Evolutionary conservation across 37 sponge, comb jelly and placozoan genomes (phyloP), one percentile per base, ranked within the genome.

Genomic region (Geodia barretti): DNA sequence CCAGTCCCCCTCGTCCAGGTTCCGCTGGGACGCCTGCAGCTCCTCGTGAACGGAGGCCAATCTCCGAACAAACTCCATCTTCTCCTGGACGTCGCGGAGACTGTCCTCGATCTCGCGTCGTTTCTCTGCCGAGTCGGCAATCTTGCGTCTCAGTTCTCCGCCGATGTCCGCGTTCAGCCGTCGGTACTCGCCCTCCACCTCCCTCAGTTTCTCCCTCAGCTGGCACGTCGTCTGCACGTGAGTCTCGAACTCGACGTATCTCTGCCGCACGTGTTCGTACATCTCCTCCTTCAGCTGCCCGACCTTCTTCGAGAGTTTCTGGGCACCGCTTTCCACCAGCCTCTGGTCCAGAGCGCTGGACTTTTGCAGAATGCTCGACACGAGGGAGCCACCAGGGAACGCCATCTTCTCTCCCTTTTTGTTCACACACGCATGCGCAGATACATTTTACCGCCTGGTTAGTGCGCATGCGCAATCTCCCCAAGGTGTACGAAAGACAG

Each of bases 401-500:
- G 86, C 86, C 85, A 84, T 84, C 69, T 77, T 68, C 21, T 47
- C 14, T 14, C n/a, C n/a, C n/a, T n/a, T n/a, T n/a, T n/a, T n/a
- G n/a, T n/a, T n/a, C n/a, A n/a, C n/a, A n/a, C n/a, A n/a, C n/a
- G n/a, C n/a, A n/a, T n/a, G n/a, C n/a, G n/a, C n/a, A n/a, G n/a
- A n/a, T n/a, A n/a, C n/a, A n/a, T n/a, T n/a, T n/a, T n/a, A n/a
- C n/a, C n/a, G n/a, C n/a, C n/a, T n/a, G n/a, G n/a, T n/a, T n/a
- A n/a, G n/a, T n/a, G n/a, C n/a, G n/a, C n/a, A n/a, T n/a, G n/a
- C n/a, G n/a, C n/a, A n/a, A n/a, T n/a, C n/a, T 47, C 54, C 7
- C 14, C 7, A 47, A 47, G 14, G 14, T 47, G 14, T 47, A 47
- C 54, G 11, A 47, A 17, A 17, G 14, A 17, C 54, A 47, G 54